Conservation (phyloP, 2,113 vertebrate species). For the Hippolais icterina region DNA sequence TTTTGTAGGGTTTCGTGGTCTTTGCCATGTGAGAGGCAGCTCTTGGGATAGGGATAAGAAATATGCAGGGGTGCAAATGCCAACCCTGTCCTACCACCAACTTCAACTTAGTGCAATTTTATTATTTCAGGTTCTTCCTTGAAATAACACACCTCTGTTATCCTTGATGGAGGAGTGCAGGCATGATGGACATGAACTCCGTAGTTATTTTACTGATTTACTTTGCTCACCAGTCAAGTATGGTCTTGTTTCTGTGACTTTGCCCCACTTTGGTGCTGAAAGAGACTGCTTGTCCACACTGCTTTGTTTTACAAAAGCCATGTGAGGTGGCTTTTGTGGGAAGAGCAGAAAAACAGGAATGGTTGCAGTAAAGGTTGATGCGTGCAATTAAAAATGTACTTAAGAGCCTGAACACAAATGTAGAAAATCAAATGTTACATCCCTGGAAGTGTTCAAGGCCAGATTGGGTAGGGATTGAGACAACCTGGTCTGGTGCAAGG, state of each 20-base stretch:
- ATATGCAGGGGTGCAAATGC: not conserved
- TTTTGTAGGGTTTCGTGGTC: accelerated
- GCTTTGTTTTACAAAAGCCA: not conserved
- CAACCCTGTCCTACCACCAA: not conserved
- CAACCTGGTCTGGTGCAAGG: not conserved
- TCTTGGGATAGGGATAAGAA: not conserved
- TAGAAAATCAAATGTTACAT: not conserved
- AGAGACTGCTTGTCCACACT: not conserved
- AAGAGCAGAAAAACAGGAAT: not conserved
- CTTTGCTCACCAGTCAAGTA: not conserved
- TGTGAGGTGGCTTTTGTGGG: not conserved
- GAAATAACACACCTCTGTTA: not conserved
- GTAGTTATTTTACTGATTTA: not conserved
- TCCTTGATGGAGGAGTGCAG: not conserved
- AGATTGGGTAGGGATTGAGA: not conserved
- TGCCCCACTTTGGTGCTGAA: not conserved
- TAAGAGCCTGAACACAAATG: not conserved
- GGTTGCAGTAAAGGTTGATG: not conserved
- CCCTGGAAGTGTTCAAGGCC: not conserved
- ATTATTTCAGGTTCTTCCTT: not conserved
- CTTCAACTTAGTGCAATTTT: not conserved
- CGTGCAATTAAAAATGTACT: not conserved
- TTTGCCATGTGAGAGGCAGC: not conserved
- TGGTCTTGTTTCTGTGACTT: not conserved
- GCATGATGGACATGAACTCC: not conserved